Evolutionary conservation across 2,113 vertebrate species (phyloP).

Genomic region (human): GRCh38 chr6:21391001-21391500

Average conservation of each 20-base stretch:
- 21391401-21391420: no score
- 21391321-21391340: no score
- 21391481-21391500: no score
- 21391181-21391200: not conserved
- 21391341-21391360: no score
- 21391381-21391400: no score
- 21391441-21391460: no score
- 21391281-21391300: no score
- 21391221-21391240: not conserved
- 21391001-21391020: not conserved
- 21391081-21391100: accelerated
- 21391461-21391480: no score
- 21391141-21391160: not conserved
- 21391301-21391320: no score
- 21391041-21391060: not conserved
- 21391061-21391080: no score
- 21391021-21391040: not conserved
- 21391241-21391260: not conserved
- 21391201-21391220: not conserved
- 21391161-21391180: not conserved
- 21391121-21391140: not conserved
- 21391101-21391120: not conserved
- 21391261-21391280: not conserved
- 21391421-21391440: no score
- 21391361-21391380: no score